phyloP scores from a whole-genome alignment of 1,140 invertebrate genomes.

The Solenopsis fugax region DNA sequence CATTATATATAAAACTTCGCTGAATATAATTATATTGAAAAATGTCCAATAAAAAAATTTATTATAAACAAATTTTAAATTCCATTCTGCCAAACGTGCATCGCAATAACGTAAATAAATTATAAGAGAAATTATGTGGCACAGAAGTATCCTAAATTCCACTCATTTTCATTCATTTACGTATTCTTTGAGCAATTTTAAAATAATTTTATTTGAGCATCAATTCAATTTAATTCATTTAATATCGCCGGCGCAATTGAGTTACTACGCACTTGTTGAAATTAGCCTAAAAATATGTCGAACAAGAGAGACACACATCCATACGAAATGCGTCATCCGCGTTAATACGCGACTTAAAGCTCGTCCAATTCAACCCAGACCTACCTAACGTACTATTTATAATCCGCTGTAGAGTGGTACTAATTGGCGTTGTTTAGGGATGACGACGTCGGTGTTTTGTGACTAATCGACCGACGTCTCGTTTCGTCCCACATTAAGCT shows the following conservation, averaged over 20 bases:
- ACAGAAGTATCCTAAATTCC: not conserved
- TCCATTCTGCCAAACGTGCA: not conserved
- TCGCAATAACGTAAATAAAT: slow-evolving; percentile 8
- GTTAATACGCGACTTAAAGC: slow-evolving; percentile 71
- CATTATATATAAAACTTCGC: not conserved
- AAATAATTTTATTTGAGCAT: not conserved
- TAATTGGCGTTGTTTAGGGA: slow-evolving; percentile 77
- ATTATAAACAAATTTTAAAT: not conserved
- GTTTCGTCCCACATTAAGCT: slow-evolving; percentile 57
- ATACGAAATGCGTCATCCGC: slow-evolving; percentile 63
- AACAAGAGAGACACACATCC: not conserved
- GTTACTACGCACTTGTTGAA: slow-evolving; percentile 42
- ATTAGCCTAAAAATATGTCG: slow-evolving; percentile 43
- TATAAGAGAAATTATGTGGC: not conserved
- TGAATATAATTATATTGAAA: not conserved
- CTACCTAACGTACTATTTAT: slow-evolving; percentile 75
- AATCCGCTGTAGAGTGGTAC: slow-evolving; percentile 60
- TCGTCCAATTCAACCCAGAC: slow-evolving; percentile 74
- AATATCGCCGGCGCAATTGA: not conserved
- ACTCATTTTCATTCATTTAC: not conserved
- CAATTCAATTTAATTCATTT: not conserved
- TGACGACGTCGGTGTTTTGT: slow-evolving; percentile 55
- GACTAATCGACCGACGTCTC: slow-evolving; percentile 48
- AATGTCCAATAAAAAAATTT: not conserved
- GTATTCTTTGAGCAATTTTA: slow-evolving; percentile 7